Base-by-base conservation (phyloP, 2,888 invertebrate species). In the Athripsodes cinereus region DNA sequence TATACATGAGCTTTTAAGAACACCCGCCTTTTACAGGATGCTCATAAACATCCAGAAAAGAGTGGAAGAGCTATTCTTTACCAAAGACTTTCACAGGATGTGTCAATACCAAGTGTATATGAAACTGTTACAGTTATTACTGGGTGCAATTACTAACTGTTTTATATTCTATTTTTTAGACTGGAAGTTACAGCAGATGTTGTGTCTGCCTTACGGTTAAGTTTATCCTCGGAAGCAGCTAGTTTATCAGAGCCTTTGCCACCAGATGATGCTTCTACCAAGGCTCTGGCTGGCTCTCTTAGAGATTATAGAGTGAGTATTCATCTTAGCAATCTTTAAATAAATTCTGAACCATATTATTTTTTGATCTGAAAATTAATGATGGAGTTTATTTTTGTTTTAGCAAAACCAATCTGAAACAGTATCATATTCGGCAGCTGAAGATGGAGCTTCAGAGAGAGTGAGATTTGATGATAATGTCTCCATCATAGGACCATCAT, bases 201-300 rank as follows among this genome's bases (percentile, higher is more conserved):
- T 40, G 61, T 62, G 13, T 62, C 63, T 8, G 63, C 63, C 3
- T 22, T 63, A 31, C 44, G 63, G 10, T 53, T 63, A n/a, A 63
- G 63, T 49, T 80, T 80, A 31, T 83, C 83, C 1, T 78, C 78
- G 0, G 85, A 84, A 68, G 83, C 84, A 11, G 82, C 82, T 20
- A 85, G 85, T 1, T 83, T 85, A 66, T 86, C 85, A n/a, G 84
- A 82, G 1, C 68, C 67, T 53, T 66, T 66, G 10, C 64, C 67
- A 8, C 68, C 68, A 35, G 69, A 69, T 54, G 81, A 79, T 18
- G 88, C 88, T 19, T 89, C 88, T 47, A 88, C 87, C 0, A 79
- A 86, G 65, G 91, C 88, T 40, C 74, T 90, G 62, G 90, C 90
- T 47, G 91, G 91, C 18, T 90, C 90, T 18, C 82, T 87, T 66